A percentile compares a stretch with the other conserved stretches of the same genome.
These are phyloP conservation scores for Caenorhabditis becei DNA, from an alignment of 2,888 invertebrate genomes.

Conservation along the genomic window DNA sequence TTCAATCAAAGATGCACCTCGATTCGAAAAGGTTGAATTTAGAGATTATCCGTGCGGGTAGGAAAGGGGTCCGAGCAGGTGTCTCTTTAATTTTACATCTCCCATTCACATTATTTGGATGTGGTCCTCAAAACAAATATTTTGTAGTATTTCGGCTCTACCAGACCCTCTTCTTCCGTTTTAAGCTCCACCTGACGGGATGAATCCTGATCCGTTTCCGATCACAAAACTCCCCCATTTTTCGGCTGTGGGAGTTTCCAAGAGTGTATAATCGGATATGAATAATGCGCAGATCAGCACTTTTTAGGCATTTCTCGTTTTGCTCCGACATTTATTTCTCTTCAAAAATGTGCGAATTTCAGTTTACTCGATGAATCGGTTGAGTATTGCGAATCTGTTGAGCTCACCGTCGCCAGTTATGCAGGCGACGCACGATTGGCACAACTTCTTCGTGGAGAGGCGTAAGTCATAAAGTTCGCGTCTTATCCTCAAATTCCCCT, in stretches of 20 bases:
- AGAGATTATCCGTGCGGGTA: slow-evolving; percentile 23
- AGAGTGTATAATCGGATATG: slow-evolving; percentile 8
- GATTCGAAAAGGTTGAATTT: slow-evolving; percentile 32
- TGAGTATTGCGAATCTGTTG: slow-evolving; percentile 50
- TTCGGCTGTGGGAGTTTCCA: background rate
- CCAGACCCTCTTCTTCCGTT: slow-evolving; percentile 4
- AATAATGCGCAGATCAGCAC: slow-evolving; percentile 30
- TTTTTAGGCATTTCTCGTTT: slow-evolving; percentile 13
- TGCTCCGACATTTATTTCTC: background rate
- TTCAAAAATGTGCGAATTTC: slow-evolving; percentile 45
- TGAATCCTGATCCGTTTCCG: no score
- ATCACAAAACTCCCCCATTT: background rate
- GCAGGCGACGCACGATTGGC: slow-evolving; percentile 38
- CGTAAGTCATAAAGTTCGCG: slow-evolving; percentile 16
- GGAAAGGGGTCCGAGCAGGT: slow-evolving; percentile 25
- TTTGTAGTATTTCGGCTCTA: background rate
- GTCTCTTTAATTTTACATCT: slow-evolving; percentile 11
- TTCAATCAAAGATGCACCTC: slow-evolving; percentile 36
- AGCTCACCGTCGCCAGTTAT: slow-evolving; percentile 24
- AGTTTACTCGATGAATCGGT: slow-evolving; percentile 49
- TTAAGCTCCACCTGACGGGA: background rate
- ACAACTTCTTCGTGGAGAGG: slow-evolving; percentile 21
- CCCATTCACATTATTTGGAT: background rate
- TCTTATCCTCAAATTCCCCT: background rate
- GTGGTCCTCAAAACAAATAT: background rate